Evolutionary conservation across 2,888 invertebrate genomes (phyloP), one percentile per base, ranked within the genome.

Genomic region (Metellina segmentata): DNA sequence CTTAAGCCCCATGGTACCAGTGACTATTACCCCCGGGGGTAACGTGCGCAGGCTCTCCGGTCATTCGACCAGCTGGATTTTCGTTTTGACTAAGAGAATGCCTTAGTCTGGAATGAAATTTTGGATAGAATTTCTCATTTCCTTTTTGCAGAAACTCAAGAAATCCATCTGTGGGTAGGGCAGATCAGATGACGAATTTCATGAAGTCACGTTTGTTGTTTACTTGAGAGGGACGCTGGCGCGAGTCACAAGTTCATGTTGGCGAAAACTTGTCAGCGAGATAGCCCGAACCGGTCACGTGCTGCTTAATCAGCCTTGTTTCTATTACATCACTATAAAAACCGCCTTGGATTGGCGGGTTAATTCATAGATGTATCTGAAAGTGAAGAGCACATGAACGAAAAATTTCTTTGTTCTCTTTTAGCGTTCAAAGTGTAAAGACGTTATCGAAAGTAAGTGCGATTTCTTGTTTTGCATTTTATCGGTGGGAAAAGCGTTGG

Each of bases 171-270:
- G 4, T 34, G 1, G 34, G 34, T 34, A 34, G 34, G 34, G 34
- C 34, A 34, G 34, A 34, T 34, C 34, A 34, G 34, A 34, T 34
- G 34, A 34, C 34, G 34, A 34, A 34, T 34, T 34, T 34, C 34
- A 34, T 34, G 34, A 34, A 34, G 34, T 34, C 34, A 34, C 34
- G 34, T 34, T 34, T 34, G 34, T 34, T 34, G 34, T 34, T 34
- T 34, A 34, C 1, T 34, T 34, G 34, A 34, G 34, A 34, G 34
- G 34, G 34, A 34, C 34, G 34, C 34, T 34, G 13, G 9, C 61
- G 61, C 53, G 13, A 69, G 79, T 79, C 79, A 79, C 53, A 79
- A 61, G 79, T 61, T 61, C 79, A 19, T 52, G 34, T 53, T 20
- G 20, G 20, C 79, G 53, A 20, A 79, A 79, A 53, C 61, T 7